Base-by-base conservation (phyloP, 2,888 invertebrate genomes). In the Dynastes maya region DNA sequence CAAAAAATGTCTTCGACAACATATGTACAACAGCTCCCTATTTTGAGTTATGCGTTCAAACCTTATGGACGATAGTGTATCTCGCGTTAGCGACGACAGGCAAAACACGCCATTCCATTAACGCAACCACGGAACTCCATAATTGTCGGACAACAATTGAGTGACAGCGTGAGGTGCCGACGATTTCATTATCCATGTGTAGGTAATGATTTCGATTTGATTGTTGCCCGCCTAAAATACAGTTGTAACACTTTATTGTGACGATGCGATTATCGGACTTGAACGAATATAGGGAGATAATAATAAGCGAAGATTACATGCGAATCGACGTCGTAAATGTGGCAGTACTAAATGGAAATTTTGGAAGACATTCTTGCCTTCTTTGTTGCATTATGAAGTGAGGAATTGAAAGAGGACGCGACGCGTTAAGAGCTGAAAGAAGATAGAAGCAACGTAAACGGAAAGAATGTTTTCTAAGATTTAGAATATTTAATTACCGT, bases 111-210 rank as follows among this genome's bases (percentile, higher is more conserved):
- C 32, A 53, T 68, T 68, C 68, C 68, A 68, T 68, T 68, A 68
- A 68, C 68, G n/a, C 68, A 8, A 68, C 68, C 51, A 68, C 68
- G 29, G 68, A 68, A 68, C 49, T 16, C 51, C 63, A 32, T 63
- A 63, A 63, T 63, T 63, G 63, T 13, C 63, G 32, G 13, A 4
- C 51, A 29, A 51, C 68, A 53, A 68, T 68, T 68, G 68, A 68
- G 51, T 40, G 65, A 65, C 65, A 51, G 68, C 68, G 29, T 68
- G 68, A 51, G 68, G 68, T 51, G 53, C 40, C 68, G 68, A 51
- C 68, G 51, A 68, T 68, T 68, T 51, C 51, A 68, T 68, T 68
- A 68, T 68, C 53, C 27, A 53, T 68, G 68, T 51, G 51, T 68
- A 51, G 27, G 68, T 68, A 68, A 68, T 51, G 68, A 51, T 68